These are phyloP conservation scores for Remorina albescens DNA, from an alignment of 2,797 vertebrate genomes.

Conservation along the genomic window DNA sequence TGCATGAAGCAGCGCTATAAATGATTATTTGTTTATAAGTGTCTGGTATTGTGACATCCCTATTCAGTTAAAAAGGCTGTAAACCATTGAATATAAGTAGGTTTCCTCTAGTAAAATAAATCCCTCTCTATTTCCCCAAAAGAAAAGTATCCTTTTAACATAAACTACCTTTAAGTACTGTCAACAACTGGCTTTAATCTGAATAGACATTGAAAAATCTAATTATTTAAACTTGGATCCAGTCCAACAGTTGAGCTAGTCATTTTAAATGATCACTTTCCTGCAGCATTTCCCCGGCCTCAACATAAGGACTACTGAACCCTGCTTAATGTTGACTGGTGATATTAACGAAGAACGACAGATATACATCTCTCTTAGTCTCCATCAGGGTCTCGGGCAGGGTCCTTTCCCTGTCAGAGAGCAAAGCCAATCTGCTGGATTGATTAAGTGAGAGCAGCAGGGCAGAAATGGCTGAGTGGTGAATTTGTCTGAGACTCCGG, in stretches of 20 bases:
- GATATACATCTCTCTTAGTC: conserved; percentile 83
- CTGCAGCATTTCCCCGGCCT: conserved; percentile 40
- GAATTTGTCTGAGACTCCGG: conserved; percentile 63
- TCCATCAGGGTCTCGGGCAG: conserved; percentile 78
- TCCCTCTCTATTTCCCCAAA: conserved; percentile 6
- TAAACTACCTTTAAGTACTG: conserved; percentile 27
- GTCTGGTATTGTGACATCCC: too few species aligned
- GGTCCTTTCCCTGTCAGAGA: conserved; percentile 80
- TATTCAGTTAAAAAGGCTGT: neutral
- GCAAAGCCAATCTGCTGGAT: conserved; percentile 82
- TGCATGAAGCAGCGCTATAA: too few species aligned
- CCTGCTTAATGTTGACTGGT: conserved; percentile 70
- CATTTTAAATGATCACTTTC: conserved; percentile 58
- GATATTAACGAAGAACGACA: conserved; percentile 80
- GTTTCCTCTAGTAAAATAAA: too few species aligned
- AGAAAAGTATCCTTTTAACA: conserved; percentile 22
- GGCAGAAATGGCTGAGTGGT: conserved; percentile 79
- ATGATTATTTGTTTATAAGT: too few species aligned
- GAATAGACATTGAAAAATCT: conserved; percentile 58
- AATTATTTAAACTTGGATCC: conserved; percentile 58
- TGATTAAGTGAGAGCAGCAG: conserved; percentile 81
- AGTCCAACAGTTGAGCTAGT: conserved; percentile 51
- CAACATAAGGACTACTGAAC: conserved; percentile 70
- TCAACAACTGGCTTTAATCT: conserved; percentile 52
- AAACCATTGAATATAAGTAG: neutral